These are phyloP conservation scores for Helicolenus hilgendorfi DNA, from an alignment of 2,797 vertebrate genomes.

Conservation along the genomic window DNA sequence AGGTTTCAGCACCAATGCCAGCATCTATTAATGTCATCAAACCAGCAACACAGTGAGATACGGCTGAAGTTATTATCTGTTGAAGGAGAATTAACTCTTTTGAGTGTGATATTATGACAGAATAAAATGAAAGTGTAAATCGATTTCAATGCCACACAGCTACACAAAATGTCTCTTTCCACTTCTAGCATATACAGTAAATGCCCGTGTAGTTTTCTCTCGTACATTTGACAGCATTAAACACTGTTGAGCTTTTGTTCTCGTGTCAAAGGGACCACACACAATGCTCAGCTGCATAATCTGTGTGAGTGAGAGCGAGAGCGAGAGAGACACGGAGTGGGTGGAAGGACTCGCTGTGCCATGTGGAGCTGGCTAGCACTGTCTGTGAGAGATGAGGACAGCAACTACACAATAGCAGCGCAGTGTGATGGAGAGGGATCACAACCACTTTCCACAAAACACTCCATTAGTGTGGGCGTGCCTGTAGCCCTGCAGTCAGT, in stretches of 20 bases:
- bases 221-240: constrained; percentile 66
- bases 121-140: constrained; percentile 2
- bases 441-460: constrained; percentile 73
- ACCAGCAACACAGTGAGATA: background rate
- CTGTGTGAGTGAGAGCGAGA: constrained; percentile 40
- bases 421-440: constrained; percentile 68
- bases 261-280: constrained; percentile 75
- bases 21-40: background rate
- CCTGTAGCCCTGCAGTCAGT: constrained; percentile 62
- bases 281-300: constrained; percentile 78
- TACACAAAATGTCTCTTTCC: constrained; percentile 30
- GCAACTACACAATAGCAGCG: constrained; percentile 67
- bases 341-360: constrained; percentile 80
- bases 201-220: constrained; percentile 57
- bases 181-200: constrained; percentile 64
- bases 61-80: background rate
- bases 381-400: constrained; percentile 52
- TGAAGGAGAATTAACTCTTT: background rate
- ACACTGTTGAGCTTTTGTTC: constrained; percentile 77
- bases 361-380: constrained; percentile 73
- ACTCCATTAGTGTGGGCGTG: constrained; percentile 79
- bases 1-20: background rate
- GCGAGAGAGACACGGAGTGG: constrained; percentile 73
- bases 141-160: constrained; percentile 8
- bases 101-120: background rate